Conservation (phyloP, 1,140 invertebrate species). For the Melitaea cinxia region DNA sequence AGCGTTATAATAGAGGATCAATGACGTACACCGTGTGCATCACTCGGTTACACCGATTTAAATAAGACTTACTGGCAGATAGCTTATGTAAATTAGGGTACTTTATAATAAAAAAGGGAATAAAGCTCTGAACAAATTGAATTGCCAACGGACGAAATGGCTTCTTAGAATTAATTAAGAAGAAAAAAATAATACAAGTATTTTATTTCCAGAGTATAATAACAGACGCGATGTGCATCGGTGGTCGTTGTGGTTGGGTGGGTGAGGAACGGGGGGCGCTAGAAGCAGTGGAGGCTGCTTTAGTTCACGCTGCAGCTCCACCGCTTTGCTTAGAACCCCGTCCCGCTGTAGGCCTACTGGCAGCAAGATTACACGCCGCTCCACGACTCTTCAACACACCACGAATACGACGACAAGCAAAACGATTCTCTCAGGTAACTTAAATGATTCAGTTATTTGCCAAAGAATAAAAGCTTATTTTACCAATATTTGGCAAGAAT, state of each 20-base stretch:
- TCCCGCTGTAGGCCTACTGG: conserved; percentile 88
- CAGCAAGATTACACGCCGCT: conserved; percentile 88
- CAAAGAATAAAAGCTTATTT: too few species aligned
- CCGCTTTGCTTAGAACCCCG: conserved; percentile 94
- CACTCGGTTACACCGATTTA: too few species aligned
- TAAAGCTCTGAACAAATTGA: too few species aligned
- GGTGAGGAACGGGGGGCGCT: conserved; percentile 89
- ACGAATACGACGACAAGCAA: conserved; percentile 87
- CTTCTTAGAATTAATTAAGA: too few species aligned
- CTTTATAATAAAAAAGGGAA: too few species aligned
- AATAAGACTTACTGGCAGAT: too few species aligned
- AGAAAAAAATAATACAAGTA: neutral
- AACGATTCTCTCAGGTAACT: conserved; percentile 87
- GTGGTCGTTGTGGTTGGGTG: conserved; percentile 86
- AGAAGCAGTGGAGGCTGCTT: conserved; percentile 91
- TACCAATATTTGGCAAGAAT: too few species aligned
- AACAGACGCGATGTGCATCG: conserved; percentile 87
- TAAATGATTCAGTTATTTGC: neutral
- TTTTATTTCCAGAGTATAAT: conserved; percentile 84
- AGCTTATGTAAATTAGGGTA: too few species aligned
- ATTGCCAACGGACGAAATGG: too few species aligned
- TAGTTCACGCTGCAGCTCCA: conserved; percentile 91
- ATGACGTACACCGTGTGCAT: too few species aligned
- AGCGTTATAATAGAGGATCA: too few species aligned
- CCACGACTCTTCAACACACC: conserved; percentile 88